A percentile compares a stretch with the other conserved stretches of the same genome.
These are phyloP conservation scores for Hyperoplus immaculatus DNA, from an alignment of 2,797 vertebrate species.

Conservation along the genomic window DNA sequence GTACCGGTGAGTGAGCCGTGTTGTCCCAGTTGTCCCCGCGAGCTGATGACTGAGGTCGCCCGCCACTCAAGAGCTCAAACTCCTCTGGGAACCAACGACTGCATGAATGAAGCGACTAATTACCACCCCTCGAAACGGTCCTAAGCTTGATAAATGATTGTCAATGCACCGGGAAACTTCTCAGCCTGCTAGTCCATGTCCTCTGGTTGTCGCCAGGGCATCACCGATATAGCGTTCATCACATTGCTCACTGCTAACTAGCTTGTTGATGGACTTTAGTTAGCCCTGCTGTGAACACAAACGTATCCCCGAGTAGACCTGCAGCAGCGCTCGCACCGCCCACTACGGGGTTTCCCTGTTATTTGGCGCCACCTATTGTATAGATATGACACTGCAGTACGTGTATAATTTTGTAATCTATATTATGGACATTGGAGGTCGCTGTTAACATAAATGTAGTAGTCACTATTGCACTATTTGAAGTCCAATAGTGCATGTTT, in stretches of 20 bases:
- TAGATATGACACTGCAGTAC: background rate
- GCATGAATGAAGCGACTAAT: slow-evolving; percentile 67
- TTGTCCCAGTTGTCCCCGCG: slow-evolving; percentile 57
- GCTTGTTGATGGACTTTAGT: slow-evolving; percentile 73
- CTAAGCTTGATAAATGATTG: slow-evolving; percentile 13
- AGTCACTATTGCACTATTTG: background rate
- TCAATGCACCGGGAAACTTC: background rate
- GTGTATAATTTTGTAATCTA: accelerated
- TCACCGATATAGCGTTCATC: slow-evolving; percentile 12
- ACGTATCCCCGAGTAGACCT: slow-evolving; percentile 26
- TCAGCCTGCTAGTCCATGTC: slow-evolving; percentile 53
- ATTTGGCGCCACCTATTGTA: slow-evolving; percentile 28
- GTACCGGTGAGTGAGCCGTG: slow-evolving; percentile 77
- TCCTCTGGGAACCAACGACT: slow-evolving; percentile 28
- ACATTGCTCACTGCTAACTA: slow-evolving; percentile 66
- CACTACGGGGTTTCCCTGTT: background rate
- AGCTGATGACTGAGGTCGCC: slow-evolving; percentile 62
- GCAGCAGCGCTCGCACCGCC: slow-evolving; percentile 61
- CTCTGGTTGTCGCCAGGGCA: background rate
- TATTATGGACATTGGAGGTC: slow-evolving; percentile 43
- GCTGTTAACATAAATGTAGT: slow-evolving; percentile 21
- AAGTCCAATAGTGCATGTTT: background rate
- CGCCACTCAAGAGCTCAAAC: slow-evolving; percentile 71
- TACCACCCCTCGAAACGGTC: slow-evolving; percentile 1
- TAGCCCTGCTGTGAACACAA: slow-evolving; percentile 39